A percentile compares a stretch with the other conserved stretches of the same genome.
phyloP scores from a whole-genome alignment of 1,140 invertebrate species.

The Hycleus cichorii region DNA sequence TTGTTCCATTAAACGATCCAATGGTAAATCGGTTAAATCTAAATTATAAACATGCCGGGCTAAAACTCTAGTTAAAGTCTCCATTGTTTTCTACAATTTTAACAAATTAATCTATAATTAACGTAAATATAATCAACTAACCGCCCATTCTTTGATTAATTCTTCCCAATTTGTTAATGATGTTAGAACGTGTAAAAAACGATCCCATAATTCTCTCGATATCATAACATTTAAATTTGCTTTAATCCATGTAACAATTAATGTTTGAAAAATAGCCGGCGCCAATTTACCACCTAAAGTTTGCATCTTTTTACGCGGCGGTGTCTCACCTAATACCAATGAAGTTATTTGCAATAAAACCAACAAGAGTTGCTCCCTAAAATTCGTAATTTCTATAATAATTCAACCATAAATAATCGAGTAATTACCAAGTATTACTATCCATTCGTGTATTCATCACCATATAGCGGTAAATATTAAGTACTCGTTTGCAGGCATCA shows the following conservation, averaged over 20 bases:
- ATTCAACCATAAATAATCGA: too few species aligned
- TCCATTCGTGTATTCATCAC: conserved; percentile 95
- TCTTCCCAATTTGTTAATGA: conserved; percentile 92
- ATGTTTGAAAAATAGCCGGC: conserved; percentile 87
- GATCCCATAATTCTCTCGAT: conserved; percentile 87
- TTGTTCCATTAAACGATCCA: conserved; percentile 78
- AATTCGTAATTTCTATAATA: conserved; percentile 19
- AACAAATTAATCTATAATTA: too few species aligned
- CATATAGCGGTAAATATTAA: conserved; percentile 95
- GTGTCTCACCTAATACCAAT: conserved; percentile 71
- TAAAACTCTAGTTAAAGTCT: conserved; percentile 86
- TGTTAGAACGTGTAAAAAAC: conserved; percentile 81
- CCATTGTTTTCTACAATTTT: conserved; percentile 81
- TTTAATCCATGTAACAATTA: conserved; percentile 97
- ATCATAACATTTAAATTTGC: conserved; percentile 87
- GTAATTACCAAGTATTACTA: conserved; percentile 72
- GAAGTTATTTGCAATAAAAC: conserved; percentile 91
- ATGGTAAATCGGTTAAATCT: conserved; percentile 81
- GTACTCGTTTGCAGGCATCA: conserved; percentile 90
- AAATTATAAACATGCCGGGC: conserved; percentile 89
- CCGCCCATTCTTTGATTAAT: conserved; percentile 91
- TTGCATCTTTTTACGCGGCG: conserved; percentile 66
- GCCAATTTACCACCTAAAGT: conserved; percentile 77
- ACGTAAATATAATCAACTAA: conserved; percentile 45
- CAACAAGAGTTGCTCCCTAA: conserved; percentile 73